phyloP scores from a whole-genome alignment of 1,140 invertebrate genomes.

The Portunus trituberculatus region DNA sequence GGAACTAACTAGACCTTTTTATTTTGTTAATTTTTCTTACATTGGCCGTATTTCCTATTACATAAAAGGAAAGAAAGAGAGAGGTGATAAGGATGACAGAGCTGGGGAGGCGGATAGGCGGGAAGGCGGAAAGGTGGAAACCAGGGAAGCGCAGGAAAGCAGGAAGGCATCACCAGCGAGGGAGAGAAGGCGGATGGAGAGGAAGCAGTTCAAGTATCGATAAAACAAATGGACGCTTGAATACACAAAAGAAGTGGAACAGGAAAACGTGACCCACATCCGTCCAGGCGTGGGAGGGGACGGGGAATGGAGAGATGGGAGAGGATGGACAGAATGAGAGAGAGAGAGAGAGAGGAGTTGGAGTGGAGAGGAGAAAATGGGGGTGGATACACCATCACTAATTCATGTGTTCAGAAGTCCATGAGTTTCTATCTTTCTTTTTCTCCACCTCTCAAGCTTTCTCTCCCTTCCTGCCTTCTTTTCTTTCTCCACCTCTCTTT shows the following conservation, averaged over 20 bases:
- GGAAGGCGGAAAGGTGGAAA: no score
- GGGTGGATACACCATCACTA: neutral
- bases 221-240: constrained; percentile 22
- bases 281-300: neutral
- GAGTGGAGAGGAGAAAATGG: no score
- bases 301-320: neutral
- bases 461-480: neutral
- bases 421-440: neutral
- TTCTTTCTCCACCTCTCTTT: no score
- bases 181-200: neutral
- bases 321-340: no score
- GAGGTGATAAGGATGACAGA: no score
- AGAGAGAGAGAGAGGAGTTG: neutral
- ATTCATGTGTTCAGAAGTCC: neutral
- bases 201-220: neutral
- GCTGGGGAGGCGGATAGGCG: no score
- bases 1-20: no score
- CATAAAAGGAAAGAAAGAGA: no score
- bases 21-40: no score
- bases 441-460: neutral
- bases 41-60: no score
- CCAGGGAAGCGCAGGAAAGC: no score
- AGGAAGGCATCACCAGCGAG: neutral
- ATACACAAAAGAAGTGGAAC: constrained; percentile 22
- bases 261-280: neutral